Conservation (phyloP, 2,113 vertebrate genomes). For the Chionodraco myersi region DNA sequence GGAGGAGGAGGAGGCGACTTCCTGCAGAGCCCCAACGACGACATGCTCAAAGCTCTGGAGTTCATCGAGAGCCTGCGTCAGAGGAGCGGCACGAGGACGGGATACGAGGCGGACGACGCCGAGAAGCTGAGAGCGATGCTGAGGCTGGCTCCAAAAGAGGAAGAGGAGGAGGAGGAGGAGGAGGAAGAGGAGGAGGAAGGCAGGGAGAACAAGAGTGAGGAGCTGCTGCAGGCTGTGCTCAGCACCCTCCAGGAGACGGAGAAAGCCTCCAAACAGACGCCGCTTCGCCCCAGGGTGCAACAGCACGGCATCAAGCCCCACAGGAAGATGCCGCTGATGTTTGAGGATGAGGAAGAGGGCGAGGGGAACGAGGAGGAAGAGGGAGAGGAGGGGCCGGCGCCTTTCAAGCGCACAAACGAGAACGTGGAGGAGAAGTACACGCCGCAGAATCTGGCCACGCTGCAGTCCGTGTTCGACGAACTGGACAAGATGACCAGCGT, state of each 20-base stretch:
- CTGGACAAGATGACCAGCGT: conserved; percentile 87
- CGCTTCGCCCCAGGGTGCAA: conserved; percentile 73
- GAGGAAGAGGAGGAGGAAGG: conserved; percentile 74
- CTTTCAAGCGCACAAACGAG: conserved; percentile 94
- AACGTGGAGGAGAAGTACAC: conserved; percentile 96
- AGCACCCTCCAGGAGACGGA: conserved; percentile 89
- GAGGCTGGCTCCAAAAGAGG: conserved; percentile 78
- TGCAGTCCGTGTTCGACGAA: conserved; percentile 96
- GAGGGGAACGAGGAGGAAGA: conserved; percentile 65
- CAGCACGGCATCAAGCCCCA: conserved; percentile 76
- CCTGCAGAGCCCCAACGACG: conserved; percentile 83
- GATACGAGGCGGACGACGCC: conserved; percentile 72
- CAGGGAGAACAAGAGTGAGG: conserved; percentile 87
- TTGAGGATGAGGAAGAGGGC: conserved; percentile 84
- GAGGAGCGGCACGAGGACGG: conserved; percentile 79
- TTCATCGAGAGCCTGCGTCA: conserved; percentile 93
- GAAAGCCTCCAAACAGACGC: conserved; percentile 79
- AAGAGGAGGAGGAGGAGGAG: conserved; percentile 32
- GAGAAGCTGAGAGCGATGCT: conserved; percentile 80
- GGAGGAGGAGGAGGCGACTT: conserved; percentile 72
- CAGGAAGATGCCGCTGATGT: conserved; percentile 83
- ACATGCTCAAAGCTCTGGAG: conserved; percentile 95
- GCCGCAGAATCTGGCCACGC: conserved; percentile 92
- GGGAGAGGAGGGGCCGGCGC: conserved; percentile 44
- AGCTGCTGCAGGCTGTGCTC: conserved; percentile 89